Conservation (phyloP, 1,140 invertebrate species). For the Radopholus similis region DNA sequence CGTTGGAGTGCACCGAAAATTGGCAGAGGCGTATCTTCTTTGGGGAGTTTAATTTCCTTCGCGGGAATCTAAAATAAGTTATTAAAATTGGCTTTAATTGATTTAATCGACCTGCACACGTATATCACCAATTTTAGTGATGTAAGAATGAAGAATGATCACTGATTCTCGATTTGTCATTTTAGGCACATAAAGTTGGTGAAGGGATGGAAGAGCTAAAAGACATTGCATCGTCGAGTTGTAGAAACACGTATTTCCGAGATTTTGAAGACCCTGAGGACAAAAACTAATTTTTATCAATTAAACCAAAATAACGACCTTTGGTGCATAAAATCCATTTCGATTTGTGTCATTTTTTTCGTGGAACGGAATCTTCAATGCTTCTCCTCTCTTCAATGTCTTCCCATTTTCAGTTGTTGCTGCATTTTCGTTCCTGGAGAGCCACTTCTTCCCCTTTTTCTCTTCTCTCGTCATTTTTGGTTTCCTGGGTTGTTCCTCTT, state of each 20-base stretch:
- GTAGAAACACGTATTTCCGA: conserved; percentile 71
- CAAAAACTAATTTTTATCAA: neutral
- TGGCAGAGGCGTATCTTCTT: conserved; percentile 9
- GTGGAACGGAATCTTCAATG: too few relatives aligned
- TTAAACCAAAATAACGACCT: neutral
- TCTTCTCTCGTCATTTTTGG: too few relatives aligned
- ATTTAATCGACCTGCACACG: conserved; percentile 54
- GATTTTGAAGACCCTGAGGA: conserved; percentile 17
- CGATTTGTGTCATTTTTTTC: too few relatives aligned
- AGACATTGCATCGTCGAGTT: conserved; percentile 81
- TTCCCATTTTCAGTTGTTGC: too few relatives aligned
- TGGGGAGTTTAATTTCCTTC: conserved; percentile 9
- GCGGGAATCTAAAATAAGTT: neutral
- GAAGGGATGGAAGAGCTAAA: conserved; percentile 36
- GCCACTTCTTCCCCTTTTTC: too few relatives aligned
- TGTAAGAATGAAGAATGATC: conserved; percentile 68
- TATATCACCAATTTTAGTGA: conserved; percentile 67
- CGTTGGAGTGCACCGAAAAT: conserved; percentile 33
- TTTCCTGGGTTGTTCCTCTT: too few relatives aligned
- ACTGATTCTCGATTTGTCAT: conserved; percentile 80
- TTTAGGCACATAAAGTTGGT: conserved; percentile 66
- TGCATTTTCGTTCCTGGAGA: too few relatives aligned
- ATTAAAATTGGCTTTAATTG: neutral
- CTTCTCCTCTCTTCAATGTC: too few relatives aligned
- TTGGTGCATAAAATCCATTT: too few relatives aligned